These are phyloP conservation scores for Trisateles emortualis DNA, from an alignment of 2,888 invertebrate genomes.

Conservation along the genomic window DNA sequence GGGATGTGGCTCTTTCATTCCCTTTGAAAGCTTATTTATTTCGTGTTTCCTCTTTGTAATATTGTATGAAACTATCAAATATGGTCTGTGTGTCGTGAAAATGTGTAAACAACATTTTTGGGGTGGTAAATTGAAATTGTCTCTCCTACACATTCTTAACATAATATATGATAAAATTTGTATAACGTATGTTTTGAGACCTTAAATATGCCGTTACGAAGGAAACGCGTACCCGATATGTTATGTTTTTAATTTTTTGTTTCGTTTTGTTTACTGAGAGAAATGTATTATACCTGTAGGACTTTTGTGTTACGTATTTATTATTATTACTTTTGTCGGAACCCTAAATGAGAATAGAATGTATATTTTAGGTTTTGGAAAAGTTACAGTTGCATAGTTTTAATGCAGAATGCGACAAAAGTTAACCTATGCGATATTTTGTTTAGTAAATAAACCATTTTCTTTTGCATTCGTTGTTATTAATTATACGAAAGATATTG, in stretches of 20 bases:
- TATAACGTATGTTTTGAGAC: slow-evolving; percentile 21
- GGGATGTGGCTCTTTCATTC: slow-evolving; percentile 42
- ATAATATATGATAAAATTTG: slow-evolving; percentile 8
- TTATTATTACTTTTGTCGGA: slow-evolving; percentile 29
- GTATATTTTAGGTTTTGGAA: not conserved
- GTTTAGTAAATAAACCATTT: too few relatives aligned
- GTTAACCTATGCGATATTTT: too few relatives aligned
- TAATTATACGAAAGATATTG: too few relatives aligned
- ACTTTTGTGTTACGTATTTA: slow-evolving; percentile 24
- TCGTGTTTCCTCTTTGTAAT: slow-evolving; percentile 42
- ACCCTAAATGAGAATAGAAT: not conserved
- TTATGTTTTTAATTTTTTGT: slow-evolving; percentile 35
- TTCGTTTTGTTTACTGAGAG: slow-evolving; percentile 29
- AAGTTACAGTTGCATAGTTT: not conserved
- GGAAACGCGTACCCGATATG: slow-evolving; percentile 40
- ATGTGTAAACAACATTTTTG: slow-evolving; percentile 27
- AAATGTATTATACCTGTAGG: slow-evolving; percentile 28
- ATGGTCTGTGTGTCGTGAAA: slow-evolving; percentile 15
- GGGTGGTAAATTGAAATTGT: slow-evolving; percentile 33
- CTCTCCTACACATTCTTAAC: slow-evolving; percentile 12
- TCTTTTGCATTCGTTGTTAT: too few relatives aligned
- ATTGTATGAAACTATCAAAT: slow-evolving; percentile 44
- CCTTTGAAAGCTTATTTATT: slow-evolving; percentile 50
- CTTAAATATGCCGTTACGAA: slow-evolving; percentile 40
- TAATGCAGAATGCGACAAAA: too few relatives aligned